phyloP scores from a whole-genome alignment of 1,140 invertebrate species.

The Arion vulgaris region DNA sequence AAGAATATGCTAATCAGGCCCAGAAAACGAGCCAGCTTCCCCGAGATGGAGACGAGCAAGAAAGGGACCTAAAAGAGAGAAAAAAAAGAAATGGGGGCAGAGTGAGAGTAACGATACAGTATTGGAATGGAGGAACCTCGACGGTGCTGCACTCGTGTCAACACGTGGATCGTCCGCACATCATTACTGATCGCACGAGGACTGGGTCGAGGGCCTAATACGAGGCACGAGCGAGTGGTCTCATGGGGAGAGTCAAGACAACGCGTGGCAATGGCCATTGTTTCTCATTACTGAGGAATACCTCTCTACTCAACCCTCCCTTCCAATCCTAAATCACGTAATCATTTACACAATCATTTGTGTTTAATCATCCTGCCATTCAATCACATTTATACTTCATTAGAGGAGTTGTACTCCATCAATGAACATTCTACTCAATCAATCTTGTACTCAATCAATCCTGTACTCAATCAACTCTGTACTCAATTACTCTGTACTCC shows the following conservation, averaged over 20 bases:
- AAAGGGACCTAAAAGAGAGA: background rate
- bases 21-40: background rate
- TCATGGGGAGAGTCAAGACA: background rate
- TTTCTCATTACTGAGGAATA: background rate
- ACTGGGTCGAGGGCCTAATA: background rate
- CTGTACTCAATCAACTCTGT: no score
- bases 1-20: slow-evolving; percentile 6
- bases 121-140: background rate
- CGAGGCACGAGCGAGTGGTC: background rate
- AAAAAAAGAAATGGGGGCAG: background rate
- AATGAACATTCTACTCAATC: no score
- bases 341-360: no score
- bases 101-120: background rate
- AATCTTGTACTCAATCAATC: no score
- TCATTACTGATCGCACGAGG: background rate
- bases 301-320: background rate
- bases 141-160: background rate
- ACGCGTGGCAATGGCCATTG: background rate
- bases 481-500: no score
- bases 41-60: background rate
- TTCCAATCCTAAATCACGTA: no score
- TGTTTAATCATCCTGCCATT: no score
- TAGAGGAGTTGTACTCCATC: no score
- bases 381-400: no score
- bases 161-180: background rate